These are phyloP conservation scores for Mus minutoides DNA, from an alignment of 2,797 vertebrate species.

Conservation along the genomic window DNA sequence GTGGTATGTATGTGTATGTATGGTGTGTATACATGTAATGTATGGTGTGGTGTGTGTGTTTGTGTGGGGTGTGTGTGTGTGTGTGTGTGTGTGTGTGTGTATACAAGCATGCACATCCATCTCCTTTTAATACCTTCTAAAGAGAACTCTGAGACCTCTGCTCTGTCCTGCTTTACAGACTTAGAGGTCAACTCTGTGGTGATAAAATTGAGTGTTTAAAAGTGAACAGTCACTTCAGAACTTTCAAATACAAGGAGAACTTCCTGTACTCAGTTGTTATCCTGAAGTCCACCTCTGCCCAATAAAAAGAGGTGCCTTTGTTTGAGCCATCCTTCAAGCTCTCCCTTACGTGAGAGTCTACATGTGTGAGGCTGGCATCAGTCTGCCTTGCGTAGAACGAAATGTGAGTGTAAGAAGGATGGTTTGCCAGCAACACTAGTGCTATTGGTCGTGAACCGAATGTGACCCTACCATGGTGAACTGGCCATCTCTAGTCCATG, in stretches of 20 bases:
- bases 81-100: rapidly evolving
- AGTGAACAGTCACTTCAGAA: background rate
- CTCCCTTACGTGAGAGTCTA: background rate
- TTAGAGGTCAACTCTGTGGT: background rate
- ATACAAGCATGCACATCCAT: background rate
- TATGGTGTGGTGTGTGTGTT: background rate
- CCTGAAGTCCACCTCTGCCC: background rate
- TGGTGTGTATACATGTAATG: background rate
- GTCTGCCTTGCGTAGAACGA: background rate
- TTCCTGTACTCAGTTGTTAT: background rate
- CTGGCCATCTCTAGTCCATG: background rate
- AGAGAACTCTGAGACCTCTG: background rate
- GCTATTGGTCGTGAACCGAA: background rate
- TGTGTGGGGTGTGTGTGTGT: background rate
- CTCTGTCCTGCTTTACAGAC: background rate
- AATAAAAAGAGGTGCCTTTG: background rate
- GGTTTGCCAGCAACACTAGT: background rate
- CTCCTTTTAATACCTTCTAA: background rate
- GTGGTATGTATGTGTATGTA: background rate
- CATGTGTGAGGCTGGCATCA: background rate
- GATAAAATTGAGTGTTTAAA: background rate
- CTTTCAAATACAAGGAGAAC: background rate
- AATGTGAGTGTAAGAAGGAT: background rate
- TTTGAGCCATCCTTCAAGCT: background rate
- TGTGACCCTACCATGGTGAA: background rate